Percentiles rank a stretch among this genome's conserved stretches.
phyloP scores from a whole-genome alignment of 2,888 invertebrate species.

The Synanthedon vespiformis region DNA sequence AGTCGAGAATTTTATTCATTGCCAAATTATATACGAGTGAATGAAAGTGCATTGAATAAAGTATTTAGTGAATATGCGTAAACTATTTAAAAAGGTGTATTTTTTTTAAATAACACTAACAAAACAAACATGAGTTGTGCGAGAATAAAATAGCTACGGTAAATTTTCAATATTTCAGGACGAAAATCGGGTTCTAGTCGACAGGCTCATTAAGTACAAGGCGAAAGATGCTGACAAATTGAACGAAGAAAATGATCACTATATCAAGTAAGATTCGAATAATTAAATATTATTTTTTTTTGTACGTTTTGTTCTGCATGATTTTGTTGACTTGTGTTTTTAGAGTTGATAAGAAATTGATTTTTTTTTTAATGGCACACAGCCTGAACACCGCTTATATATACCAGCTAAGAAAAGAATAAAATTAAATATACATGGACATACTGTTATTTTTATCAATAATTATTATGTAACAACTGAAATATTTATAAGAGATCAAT shows the following conservation, averaged over 20 bases:
- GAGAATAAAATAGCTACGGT: neutral
- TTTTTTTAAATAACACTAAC: neutral
- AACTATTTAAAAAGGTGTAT: neutral
- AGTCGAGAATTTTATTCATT: neutral
- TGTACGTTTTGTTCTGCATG: neutral
- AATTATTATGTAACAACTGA: no score
- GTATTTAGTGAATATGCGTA: neutral
- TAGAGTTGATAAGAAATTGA: neutral
- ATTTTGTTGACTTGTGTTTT: neutral
- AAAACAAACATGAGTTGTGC: neutral
- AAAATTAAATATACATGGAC: no score
- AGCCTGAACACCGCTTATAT: neutral
- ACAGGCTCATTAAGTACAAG: conserved; percentile 91
- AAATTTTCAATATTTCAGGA: conserved; percentile 71
- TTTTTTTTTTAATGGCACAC: neutral
- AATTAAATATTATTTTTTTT: conserved; percentile 6
- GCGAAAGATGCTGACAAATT: conserved; percentile 94
- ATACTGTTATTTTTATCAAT: no score
- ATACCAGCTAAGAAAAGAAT: neutral
- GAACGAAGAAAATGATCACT: conserved; percentile 96
- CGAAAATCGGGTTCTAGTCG: conserved; percentile 87
- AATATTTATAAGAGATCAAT: no score
- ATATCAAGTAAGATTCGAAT: conserved; percentile 78
- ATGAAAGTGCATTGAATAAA: neutral
- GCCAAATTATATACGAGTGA: neutral